Evolutionary conservation across 2,113 vertebrate genomes (phyloP).

Genomic region (Rattus rattus): DNA sequence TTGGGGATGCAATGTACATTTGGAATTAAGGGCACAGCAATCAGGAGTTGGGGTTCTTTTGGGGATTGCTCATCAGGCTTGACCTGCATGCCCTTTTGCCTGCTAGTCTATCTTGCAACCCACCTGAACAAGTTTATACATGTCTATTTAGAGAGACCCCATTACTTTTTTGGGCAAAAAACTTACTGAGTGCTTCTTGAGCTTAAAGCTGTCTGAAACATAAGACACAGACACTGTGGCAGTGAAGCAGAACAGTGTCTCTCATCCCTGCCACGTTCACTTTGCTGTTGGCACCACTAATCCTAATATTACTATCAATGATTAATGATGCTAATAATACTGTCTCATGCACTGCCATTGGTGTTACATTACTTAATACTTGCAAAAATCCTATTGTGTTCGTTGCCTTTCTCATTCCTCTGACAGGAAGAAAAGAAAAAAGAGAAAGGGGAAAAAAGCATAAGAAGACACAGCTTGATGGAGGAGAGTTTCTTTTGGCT

Average conservation of each 20-base stretch:
- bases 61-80: background rate
- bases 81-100: background rate
- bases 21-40: background rate
- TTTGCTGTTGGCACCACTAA: background rate
- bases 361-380: constrained; percentile 28
- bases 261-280: background rate
- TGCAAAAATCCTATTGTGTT: background rate
- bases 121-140: background rate
- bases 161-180: background rate
- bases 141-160: background rate
- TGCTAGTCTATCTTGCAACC: background rate
- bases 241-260: background rate
- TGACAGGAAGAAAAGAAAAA: background rate
- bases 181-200: background rate
- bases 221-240: background rate
- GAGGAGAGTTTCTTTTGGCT: background rate
- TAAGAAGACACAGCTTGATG: background rate
- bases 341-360: background rate
- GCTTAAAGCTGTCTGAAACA: background rate
- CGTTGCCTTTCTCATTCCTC: background rate
- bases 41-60: too few species aligned
- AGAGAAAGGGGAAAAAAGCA: too few species aligned
- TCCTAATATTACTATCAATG: background rate
- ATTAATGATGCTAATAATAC: background rate
- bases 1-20: background rate